Base-by-base conservation (phyloP, 2,888 invertebrate species). In the Euphydryas editha region DNA sequence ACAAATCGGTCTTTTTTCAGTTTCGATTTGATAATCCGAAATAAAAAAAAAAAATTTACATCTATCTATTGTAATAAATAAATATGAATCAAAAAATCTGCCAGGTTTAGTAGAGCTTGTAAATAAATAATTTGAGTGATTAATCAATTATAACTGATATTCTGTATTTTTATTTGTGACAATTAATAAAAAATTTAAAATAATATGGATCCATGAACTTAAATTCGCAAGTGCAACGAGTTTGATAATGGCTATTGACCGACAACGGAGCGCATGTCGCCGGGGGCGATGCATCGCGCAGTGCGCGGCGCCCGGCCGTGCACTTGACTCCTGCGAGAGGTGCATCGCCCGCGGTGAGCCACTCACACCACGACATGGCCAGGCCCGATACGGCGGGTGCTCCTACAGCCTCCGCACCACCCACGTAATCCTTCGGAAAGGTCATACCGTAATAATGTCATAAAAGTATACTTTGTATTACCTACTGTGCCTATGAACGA, bases 291-390 rank as follows among this genome's bases (percentile, higher is more conserved):
- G 85, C 83, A 85, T 80, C 82, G 88, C 84, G 86, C 87, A 85
- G 80, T 80, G 76, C 80, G 81, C 76, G 70, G 81, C 86, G 84
- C 44, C 57, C 68, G 71, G 85, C 90, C 88, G 74, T 93, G 88
- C 90, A 93, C 89, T 88, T 90, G 88, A 87, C 92, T 90, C 82
- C 81, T 79, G 71, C 73, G 67, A 70, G 70, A 83, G 83, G 89
- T 90, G 90, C 90, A 89, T 88, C 85, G 88, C 75, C 87, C 88
- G 85, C 73, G 74, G 75, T 75, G 76, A 81, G 74, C 79, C 64
- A 67, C 72, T 71, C 74, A 70, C 72, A 72, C 73, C 78, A 72
- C 75, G 68, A 63, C 69, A 68, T 75, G 56, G 67, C 66, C 73
- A 39, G 67, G 67, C 74, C 68, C 63, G 73, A 30, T 30, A 5